Conservation (phyloP, 2,888 invertebrate species). For the Frankliniella fusca region DNA sequence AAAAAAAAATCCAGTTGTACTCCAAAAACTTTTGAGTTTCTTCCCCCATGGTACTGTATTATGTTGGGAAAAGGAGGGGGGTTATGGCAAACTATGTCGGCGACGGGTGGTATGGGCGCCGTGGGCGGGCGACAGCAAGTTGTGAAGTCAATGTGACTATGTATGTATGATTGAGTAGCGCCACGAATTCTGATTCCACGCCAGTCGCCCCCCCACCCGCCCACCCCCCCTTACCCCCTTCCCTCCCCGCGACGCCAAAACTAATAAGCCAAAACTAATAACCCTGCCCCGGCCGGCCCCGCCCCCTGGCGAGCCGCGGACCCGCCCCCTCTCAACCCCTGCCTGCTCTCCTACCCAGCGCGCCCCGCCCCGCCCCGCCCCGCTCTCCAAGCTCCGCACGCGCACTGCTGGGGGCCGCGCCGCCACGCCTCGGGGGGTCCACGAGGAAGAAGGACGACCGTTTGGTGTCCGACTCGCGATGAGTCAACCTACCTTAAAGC, state of each 20-base stretch:
- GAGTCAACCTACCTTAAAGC: too few relatives aligned
- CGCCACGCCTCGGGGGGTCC: too few relatives aligned
- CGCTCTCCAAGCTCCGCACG: background rate
- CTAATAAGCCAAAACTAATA: constrained; percentile 26
- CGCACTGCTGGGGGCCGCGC: too few relatives aligned
- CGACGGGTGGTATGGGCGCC: background rate
- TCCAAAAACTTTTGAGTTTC: too few relatives aligned
- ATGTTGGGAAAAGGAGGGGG: too few relatives aligned
- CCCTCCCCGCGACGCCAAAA: background rate
- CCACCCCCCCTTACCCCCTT: background rate
- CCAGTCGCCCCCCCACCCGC: background rate
- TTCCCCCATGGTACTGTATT: too few relatives aligned
- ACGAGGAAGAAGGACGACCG: too few relatives aligned
- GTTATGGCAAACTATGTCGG: background rate
- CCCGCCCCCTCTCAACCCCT: constrained; percentile 4
- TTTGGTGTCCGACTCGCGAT: too few relatives aligned
- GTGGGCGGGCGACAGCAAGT: background rate
- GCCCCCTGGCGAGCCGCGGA: constrained; percentile 20
- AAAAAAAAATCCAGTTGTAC: too few relatives aligned
- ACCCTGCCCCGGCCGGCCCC: background rate
- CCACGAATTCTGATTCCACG: constrained; percentile 20
- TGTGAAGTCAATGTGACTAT: constrained; percentile 9
- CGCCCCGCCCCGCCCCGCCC: background rate
- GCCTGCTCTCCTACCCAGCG: background rate
- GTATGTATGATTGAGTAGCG: constrained; percentile 22